These are phyloP conservation scores for Teleogryllus oceanicus DNA, from an alignment of 2,888 invertebrate genomes.

Conservation along the genomic window DNA sequence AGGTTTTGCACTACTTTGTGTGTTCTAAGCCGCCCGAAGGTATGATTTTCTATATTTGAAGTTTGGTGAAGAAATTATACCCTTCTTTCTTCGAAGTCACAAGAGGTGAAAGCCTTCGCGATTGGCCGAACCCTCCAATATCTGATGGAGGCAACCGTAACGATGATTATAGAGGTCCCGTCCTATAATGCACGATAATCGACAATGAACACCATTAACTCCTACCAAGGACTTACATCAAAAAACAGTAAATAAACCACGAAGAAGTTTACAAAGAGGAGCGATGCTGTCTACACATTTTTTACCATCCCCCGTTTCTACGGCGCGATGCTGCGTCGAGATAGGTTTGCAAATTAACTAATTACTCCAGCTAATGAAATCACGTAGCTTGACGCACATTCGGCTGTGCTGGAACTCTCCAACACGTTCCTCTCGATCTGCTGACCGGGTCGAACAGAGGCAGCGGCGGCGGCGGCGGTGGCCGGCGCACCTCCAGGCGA, in stretches of 20 bases:
- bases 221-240: conserved; percentile 1
- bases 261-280: background rate
- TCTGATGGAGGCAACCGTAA: background rate
- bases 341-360: conserved; percentile 18
- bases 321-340: background rate
- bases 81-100: conserved; percentile 4
- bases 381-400: background rate
- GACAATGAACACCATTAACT: conserved; percentile 9
- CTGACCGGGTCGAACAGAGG: no score
- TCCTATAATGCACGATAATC: background rate
- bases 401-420: no score
- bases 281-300: background rate
- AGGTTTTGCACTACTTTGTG: background rate
- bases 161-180: conserved; percentile 3
- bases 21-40: background rate
- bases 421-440: no score
- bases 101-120: background rate
- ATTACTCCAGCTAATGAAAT: conserved; percentile 18
- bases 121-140: background rate
- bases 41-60: conserved; percentile 2
- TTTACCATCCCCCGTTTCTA: background rate
- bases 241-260: conserved; percentile 1
- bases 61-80: background rate
- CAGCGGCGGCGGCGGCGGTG: no score
- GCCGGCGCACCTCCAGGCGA: no score